A percentile compares a stretch with the other conserved stretches of the same genome.
These are phyloP conservation scores for Gopherus flavomarginatus DNA, from an alignment of 2,113 vertebrate genomes.

Conservation along the genomic window DNA sequence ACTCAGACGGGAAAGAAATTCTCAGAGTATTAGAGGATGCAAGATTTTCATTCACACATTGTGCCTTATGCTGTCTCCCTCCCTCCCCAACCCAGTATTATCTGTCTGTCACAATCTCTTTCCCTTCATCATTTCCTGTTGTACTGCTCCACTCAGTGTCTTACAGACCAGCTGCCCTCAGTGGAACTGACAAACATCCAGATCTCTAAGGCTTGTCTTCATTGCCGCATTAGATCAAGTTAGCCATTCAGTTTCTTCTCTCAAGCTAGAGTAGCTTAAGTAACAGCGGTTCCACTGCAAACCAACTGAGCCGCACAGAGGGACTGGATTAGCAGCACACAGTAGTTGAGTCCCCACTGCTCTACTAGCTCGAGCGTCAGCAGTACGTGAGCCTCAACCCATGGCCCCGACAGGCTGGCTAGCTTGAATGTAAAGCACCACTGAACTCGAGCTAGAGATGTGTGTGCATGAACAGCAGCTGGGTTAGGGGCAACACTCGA, in stretches of 20 bases:
- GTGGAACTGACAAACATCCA: background rate
- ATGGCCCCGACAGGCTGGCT: background rate
- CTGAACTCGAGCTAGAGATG: background rate
- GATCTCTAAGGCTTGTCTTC: background rate
- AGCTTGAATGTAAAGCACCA: background rate
- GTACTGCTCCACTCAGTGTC: background rate
- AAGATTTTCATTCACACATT: background rate
- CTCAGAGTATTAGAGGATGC: background rate
- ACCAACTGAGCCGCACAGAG: background rate
- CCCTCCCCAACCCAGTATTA: background rate
- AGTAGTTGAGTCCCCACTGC: background rate
- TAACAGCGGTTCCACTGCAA: background rate
- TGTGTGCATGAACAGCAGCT: background rate
- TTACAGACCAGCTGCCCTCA: background rate
- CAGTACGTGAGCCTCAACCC: background rate
- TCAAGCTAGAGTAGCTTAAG: background rate
- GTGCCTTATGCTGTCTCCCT: background rate
- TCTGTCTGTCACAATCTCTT: background rate
- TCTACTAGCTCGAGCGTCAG: background rate
- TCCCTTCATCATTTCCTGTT: fast-evolving
- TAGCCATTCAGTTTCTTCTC: background rate
- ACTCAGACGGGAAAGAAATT: background rate
- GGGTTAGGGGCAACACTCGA: background rate
- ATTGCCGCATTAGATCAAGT: background rate
- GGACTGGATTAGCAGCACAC: background rate